A percentile compares a stretch with the other conserved stretches of the same genome.
Evolutionary conservation across 2,888 invertebrate genomes (phyloP).

Genomic region (Globia sparganii): DNA sequence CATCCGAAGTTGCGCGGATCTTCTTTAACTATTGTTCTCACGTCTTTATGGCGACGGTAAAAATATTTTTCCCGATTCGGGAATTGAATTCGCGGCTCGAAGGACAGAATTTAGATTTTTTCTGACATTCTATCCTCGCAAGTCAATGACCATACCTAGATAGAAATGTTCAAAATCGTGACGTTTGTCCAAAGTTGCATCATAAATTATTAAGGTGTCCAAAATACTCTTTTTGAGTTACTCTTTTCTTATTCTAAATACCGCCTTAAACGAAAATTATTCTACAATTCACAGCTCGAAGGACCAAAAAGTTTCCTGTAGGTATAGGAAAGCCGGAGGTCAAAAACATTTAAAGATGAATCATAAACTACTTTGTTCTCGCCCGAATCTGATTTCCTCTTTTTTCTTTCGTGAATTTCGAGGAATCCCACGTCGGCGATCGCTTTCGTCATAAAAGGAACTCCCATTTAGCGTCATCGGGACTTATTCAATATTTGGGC

Average conservation of each 20-base stretch:
- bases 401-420: slow-evolving; percentile 36
- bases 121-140: neutral
- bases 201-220: neutral
- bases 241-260: neutral
- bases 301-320: neutral
- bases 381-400: slow-evolving; percentile 13
- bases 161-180: neutral
- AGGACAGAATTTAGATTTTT: slow-evolving; percentile 3
- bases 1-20: neutral
- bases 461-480: slow-evolving; percentile 26
- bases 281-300: neutral
- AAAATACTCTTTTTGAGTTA: neutral
- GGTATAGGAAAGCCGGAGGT: neutral
- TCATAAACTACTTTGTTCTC: slow-evolving; percentile 50
- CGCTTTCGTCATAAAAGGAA: slow-evolving; percentile 32
- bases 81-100: slow-evolving; percentile 4
- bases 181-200: neutral
- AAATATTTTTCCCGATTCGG: slow-evolving; percentile 7
- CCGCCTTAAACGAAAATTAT: neutral
- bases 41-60: neutral
- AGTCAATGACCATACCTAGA: neutral
- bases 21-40: neutral
- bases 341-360: slow-evolving; percentile 35
- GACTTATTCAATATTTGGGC: slow-evolving; percentile 2
- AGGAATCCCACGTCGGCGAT: slow-evolving; percentile 27